Conservation (phyloP, 2,113 vertebrate genomes). For the Empidonax alnorum region DNA sequence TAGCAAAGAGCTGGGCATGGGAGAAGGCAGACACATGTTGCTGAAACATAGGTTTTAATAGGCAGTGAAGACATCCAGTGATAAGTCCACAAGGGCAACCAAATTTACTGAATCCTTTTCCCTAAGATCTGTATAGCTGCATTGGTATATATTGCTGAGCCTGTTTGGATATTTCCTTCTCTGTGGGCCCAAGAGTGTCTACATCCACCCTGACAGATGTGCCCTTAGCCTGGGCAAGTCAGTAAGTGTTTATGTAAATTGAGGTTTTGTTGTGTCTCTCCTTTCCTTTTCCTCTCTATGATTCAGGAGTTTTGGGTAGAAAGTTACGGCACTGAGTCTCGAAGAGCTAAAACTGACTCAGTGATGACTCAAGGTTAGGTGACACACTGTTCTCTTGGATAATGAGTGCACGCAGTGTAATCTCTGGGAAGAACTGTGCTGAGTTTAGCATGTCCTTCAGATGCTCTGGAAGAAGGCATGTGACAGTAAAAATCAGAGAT, state of each 20-base stretch:
- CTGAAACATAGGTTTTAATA: background rate
- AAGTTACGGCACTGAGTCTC: background rate
- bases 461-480: background rate
- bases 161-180: background rate
- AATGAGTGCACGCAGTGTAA: conserved; percentile 4
- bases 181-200: background rate
- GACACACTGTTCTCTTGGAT: conserved; percentile 17
- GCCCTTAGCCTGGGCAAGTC: background rate
- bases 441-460: conserved; percentile 56
- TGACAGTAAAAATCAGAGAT: background rate
- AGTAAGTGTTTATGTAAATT: background rate
- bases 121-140: background rate
- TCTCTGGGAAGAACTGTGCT: conserved; percentile 37
- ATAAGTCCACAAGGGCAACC: background rate
- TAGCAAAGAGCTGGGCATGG: background rate
- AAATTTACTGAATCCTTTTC: background rate
- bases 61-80: background rate
- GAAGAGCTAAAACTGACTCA: conserved; percentile 39
- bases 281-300: background rate
- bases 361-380: conserved; percentile 47
- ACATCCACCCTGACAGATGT: background rate
- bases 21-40: background rate
- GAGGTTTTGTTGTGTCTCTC: background rate
- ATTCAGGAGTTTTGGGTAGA: background rate
- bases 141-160: background rate